Conservation (phyloP, 2,797 vertebrate genomes). For the Heteromormyrus szaboi region DNA sequence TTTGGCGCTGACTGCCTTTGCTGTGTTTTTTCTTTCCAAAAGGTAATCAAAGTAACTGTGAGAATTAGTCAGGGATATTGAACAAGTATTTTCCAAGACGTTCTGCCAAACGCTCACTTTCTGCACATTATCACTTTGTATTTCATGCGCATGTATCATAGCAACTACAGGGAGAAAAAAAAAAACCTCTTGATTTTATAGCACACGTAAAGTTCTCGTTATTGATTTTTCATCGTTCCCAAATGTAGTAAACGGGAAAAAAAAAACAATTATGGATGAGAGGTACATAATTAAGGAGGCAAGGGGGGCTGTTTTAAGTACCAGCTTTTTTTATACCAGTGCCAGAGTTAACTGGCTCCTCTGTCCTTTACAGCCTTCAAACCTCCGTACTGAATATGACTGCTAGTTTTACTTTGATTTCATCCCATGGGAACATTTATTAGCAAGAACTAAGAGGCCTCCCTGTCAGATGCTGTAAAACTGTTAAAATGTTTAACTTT, state of each 20-base stretch:
- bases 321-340: neutral
- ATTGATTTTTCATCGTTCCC: slow-evolving; percentile 5
- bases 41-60: slow-evolving; percentile 50
- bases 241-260: neutral
- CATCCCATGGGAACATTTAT: neutral
- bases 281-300: neutral
- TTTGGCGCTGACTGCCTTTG: slow-evolving; percentile 32
- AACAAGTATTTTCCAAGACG: slow-evolving; percentile 49
- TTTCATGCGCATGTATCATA: slow-evolving; percentile 42
- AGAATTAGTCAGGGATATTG: slow-evolving; percentile 49
- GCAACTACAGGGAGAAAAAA: slow-evolving; percentile 35
- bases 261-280: neutral
- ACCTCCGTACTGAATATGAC: neutral
- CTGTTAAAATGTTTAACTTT: neutral
- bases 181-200: slow-evolving; percentile 33
- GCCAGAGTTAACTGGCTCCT: neutral
- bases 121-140: slow-evolving; percentile 39
- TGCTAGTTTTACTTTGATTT: neutral
- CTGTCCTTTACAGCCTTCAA: neutral
- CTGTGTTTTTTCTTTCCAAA: slow-evolving; percentile 29
- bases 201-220: slow-evolving; percentile 33
- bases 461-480: neutral
- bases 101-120: slow-evolving; percentile 42
- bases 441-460: neutral
- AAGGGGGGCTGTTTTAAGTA: neutral